phyloP scores from a whole-genome alignment of 2,888 invertebrate genomes.

The Bellardia pandia region DNA sequence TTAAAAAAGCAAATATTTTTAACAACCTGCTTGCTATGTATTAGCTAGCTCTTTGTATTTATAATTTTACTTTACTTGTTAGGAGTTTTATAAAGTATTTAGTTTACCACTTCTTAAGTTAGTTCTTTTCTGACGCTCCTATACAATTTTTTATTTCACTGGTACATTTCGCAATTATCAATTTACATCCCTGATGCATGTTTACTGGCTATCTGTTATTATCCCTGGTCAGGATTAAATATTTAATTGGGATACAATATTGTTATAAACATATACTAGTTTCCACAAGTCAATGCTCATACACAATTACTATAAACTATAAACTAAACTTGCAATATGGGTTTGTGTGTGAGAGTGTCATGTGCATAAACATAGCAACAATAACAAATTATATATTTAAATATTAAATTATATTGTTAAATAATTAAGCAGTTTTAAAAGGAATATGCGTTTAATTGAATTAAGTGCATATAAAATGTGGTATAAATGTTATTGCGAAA shows the following conservation, averaged over 20 bases:
- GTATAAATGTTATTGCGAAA: neutral
- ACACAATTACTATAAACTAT: no score
- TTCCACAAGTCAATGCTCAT: no score
- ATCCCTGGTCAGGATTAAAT: conserved; percentile 5
- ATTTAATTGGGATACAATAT: conserved; percentile 17
- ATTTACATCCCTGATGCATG: neutral
- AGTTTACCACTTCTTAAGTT: no score
- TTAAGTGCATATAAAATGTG: neutral
- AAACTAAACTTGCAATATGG: neutral
- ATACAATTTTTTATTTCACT: neutral
- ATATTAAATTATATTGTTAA: conserved; percentile 41
- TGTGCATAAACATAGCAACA: neutral
- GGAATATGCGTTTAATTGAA: conserved; percentile 19
- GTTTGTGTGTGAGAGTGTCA: neutral
- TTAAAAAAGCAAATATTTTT: no score
- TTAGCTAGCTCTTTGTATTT: no score
- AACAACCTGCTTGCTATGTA: no score
- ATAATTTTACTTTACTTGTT: no score
- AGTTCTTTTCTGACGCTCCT: no score
- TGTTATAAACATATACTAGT: neutral
- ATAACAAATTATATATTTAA: neutral
- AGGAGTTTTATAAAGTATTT: no score
- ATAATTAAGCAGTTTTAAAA: conserved; percentile 16
- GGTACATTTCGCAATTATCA: neutral
- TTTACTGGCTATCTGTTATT: neutral